Conservation (phyloP, 2,113 vertebrate species). For the Typhlomys cinereus region DNA sequence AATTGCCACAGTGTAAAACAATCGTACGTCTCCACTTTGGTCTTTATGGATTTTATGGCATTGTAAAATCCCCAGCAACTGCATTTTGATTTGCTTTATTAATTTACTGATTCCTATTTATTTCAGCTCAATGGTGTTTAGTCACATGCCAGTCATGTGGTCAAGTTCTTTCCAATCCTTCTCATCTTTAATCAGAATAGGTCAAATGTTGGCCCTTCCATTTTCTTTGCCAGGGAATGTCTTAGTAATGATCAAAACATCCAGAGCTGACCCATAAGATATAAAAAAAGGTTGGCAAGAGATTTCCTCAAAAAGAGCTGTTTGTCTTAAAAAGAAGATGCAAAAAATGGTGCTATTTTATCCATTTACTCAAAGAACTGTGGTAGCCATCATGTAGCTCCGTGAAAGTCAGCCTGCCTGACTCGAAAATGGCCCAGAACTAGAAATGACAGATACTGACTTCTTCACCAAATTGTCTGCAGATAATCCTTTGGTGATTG, state of each 20-base stretch:
- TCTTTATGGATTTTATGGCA: slow-evolving; percentile 34
- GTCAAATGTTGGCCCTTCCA: neutral
- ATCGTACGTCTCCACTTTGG: neutral
- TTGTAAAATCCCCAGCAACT: neutral
- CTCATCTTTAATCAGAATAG: neutral
- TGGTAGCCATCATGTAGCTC: neutral
- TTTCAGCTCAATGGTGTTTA: neutral
- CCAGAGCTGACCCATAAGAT: neutral
- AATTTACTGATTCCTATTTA: neutral
- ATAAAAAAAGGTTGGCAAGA: neutral
- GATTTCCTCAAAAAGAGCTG: neutral
- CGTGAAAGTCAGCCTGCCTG: neutral
- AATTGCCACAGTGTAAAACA: neutral
- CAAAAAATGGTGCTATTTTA: neutral
- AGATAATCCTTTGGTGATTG: neutral
- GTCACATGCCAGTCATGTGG: neutral
- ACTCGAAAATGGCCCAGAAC: neutral
- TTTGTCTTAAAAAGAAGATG: neutral
- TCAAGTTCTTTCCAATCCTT: neutral
- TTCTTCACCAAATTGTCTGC: neutral
- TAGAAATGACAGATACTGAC: neutral
- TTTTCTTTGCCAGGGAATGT: neutral
- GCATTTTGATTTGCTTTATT: slow-evolving; percentile 23
- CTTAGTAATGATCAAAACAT: neutral
- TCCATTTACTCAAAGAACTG: neutral